Conservation (phyloP, 2,113 vertebrate species). For the Xiphophorus maculatus region DNA sequence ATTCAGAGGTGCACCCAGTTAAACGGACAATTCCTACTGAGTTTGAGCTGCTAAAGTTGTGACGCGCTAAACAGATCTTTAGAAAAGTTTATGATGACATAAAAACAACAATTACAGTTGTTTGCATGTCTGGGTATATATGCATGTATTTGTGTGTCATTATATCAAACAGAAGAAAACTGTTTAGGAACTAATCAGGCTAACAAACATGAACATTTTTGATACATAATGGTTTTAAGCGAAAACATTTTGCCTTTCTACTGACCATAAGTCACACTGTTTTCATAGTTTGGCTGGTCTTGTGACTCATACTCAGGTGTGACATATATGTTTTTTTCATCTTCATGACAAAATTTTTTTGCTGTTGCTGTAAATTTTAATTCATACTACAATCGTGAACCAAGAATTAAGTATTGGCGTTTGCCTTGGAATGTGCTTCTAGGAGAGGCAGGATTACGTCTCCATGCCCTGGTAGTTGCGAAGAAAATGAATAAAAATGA, state of each 20-base stretch:
- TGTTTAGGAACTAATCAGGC: constrained; percentile 2
- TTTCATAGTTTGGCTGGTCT: too few relatives aligned
- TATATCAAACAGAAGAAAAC: constrained; percentile 7
- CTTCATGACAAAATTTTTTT: too few relatives aligned
- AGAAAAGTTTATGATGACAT: constrained; percentile 58
- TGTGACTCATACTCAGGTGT: too few relatives aligned
- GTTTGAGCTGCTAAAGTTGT: constrained; percentile 66
- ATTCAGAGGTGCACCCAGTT: constrained; percentile 57
- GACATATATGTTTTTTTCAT: too few relatives aligned
- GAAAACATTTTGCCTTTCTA: constrained; percentile 1
- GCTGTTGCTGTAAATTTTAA: too few relatives aligned
- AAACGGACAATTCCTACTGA: constrained; percentile 69
- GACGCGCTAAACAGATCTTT: constrained; percentile 62
- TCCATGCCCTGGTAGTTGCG: too few relatives aligned
- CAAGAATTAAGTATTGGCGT: too few relatives aligned
- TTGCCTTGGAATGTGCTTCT: too few relatives aligned
- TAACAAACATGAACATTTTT: constrained; percentile 19
- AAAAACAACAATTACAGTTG: constrained; percentile 48
- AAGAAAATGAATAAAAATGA: too few relatives aligned
- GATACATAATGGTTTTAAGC: neutral
- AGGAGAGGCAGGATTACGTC: too few relatives aligned
- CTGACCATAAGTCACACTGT: too few relatives aligned
- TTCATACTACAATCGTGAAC: too few relatives aligned
- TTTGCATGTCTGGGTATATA: constrained; percentile 7
- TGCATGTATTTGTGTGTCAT: constrained; percentile 12